Conservation (phyloP, 1,140 invertebrate genomes). For the Lucilia sericata region DNA sequence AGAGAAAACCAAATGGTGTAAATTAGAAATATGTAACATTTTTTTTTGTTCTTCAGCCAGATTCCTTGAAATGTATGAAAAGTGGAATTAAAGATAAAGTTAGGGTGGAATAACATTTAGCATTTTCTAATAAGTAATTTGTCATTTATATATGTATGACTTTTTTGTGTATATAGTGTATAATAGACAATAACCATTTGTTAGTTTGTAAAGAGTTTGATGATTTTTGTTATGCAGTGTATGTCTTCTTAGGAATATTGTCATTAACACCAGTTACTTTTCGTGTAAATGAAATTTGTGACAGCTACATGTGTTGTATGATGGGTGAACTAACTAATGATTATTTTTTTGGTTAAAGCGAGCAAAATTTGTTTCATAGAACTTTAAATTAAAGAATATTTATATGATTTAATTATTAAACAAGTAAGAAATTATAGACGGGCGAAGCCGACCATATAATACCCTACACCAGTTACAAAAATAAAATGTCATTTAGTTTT, state of each 20-base stretch:
- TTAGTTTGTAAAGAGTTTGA: neutral
- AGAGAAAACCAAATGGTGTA: slow-evolving; percentile 43
- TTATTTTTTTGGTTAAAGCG: neutral
- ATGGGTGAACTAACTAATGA: neutral
- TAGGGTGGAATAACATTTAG: neutral
- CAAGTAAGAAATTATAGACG: too few relatives aligned
- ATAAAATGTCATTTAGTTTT: too few relatives aligned
- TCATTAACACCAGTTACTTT: slow-evolving; percentile 15
- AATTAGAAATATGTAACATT: slow-evolving; percentile 46
- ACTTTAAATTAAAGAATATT: neutral
- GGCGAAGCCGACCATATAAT: too few relatives aligned
- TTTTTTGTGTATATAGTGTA: neutral
- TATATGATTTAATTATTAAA: too few relatives aligned
- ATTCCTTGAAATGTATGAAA: neutral
- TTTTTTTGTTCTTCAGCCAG: neutral
- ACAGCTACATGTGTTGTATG: neutral
- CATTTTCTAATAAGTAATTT: slow-evolving; percentile 13
- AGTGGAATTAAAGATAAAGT: neutral
- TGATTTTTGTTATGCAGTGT: neutral
- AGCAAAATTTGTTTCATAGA: neutral
- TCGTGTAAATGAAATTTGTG: neutral
- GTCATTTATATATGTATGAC: neutral
- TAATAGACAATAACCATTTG: neutral
- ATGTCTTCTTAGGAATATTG: neutral
- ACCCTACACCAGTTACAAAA: too few relatives aligned